Percentiles rank a stretch among this genome's conserved stretches.
These are phyloP conservation scores for Schizaphis graminum DNA, from an alignment of 2,888 invertebrate genomes.

Conservation along the genomic window DNA sequence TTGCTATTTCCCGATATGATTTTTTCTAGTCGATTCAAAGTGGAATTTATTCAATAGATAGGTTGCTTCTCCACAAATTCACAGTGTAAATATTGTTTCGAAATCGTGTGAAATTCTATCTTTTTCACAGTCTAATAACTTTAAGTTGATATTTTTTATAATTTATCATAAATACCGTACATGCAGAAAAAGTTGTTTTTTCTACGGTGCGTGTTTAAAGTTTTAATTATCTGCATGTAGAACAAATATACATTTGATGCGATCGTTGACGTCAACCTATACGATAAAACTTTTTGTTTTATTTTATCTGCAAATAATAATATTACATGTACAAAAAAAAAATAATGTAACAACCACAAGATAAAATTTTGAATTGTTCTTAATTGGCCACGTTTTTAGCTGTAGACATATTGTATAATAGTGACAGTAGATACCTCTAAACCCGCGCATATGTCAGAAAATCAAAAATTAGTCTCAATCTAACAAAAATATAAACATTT, in stretches of 20 bases:
- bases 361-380: neutral
- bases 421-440: neutral
- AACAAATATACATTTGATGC: neutral
- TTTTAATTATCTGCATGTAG: neutral
- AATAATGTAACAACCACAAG: neutral
- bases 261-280: neutral
- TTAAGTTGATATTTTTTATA: neutral
- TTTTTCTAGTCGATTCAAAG: neutral
- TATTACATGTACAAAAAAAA: neutral
- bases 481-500: neutral
- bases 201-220: neutral
- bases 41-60: neutral
- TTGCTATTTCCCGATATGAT: neutral
- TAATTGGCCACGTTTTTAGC: neutral
- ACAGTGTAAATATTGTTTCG: neutral
- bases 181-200: neutral
- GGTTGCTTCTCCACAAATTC: neutral
- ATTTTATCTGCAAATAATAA: neutral
- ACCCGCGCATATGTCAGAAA: neutral
- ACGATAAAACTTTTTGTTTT: neutral
- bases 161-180: neutral
- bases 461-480: neutral
- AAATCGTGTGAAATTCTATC: neutral
- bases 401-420: neutral
- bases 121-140: slow-evolving; percentile 4